Evolutionary conservation across 2,888 invertebrate genomes (phyloP).

Genomic region (Drosophila limbata): DNA sequence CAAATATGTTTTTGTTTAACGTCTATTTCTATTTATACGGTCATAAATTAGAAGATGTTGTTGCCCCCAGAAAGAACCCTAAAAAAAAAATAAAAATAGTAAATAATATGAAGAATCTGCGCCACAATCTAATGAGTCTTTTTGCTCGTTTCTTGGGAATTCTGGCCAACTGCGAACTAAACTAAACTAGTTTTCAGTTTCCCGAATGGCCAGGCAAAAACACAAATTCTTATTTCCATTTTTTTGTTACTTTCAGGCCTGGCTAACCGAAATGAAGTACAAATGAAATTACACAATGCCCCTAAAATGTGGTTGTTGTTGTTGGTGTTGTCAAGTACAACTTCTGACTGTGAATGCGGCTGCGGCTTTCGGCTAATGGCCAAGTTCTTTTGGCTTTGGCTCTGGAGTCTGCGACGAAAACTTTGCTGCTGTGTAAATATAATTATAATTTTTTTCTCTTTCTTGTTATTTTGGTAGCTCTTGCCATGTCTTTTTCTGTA

Average conservation of each 20-base stretch:
- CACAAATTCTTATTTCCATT: slow-evolving; percentile 49
- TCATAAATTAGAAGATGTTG: slow-evolving; percentile 54
- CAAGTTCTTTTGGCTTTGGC: slow-evolving; percentile 39
- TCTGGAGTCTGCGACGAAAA: slow-evolving; percentile 38
- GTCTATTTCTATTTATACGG: slow-evolving; percentile 37
- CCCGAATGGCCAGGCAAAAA: slow-evolving; percentile 37
- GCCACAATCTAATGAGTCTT: slow-evolving; percentile 59
- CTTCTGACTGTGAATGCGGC: slow-evolving; percentile 53
- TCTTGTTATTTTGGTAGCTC: slow-evolving; percentile 22
- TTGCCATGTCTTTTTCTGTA: slow-evolving; percentile 2
- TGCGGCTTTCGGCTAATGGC: slow-evolving; percentile 48
- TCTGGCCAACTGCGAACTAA: slow-evolving; percentile 53
- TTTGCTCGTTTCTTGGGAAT: slow-evolving; percentile 55
- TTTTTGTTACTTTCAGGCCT: slow-evolving; percentile 23
- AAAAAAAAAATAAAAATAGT: slow-evolving; percentile 9
- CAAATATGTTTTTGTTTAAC: slow-evolving; percentile 52
- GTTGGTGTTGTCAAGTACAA: slow-evolving; percentile 28
- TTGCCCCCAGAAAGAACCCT: not conserved
- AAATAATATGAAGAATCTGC: slow-evolving; percentile 17
- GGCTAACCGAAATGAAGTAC: slow-evolving; percentile 54
- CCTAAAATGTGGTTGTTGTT: slow-evolving; percentile 36
- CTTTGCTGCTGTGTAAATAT: slow-evolving; percentile 52
- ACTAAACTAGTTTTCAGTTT: slow-evolving; percentile 74
- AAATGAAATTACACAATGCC: slow-evolving; percentile 60
- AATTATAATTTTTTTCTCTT: slow-evolving; percentile 39